Conservation (phyloP, 2,113 vertebrate genomes). For the Onychostruthus taczanowskii region DNA sequence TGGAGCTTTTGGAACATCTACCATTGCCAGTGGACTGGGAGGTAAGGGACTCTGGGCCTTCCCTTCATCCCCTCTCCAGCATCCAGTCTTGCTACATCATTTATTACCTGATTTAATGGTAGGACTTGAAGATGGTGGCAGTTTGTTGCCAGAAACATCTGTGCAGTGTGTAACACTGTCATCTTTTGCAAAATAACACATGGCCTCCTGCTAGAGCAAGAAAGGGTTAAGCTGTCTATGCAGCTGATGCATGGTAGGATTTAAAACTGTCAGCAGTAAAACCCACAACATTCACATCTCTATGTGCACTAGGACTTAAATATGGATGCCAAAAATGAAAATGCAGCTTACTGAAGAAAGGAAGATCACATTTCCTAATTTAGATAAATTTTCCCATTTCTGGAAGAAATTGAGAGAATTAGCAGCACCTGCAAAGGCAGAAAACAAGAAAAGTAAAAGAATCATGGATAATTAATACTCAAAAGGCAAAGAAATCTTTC, state of each 20-base stretch:
- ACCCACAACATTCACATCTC: not conserved
- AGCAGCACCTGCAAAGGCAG: slow-evolving; percentile 39
- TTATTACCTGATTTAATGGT: not conserved
- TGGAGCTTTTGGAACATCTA: not conserved
- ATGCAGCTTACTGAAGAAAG: slow-evolving; percentile 38
- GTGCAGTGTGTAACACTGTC: not conserved
- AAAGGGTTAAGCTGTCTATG: slow-evolving; percentile 30
- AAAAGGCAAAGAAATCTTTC: slow-evolving; percentile 31
- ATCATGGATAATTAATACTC: slow-evolving; percentile 49
- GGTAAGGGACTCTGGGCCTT: not conserved
- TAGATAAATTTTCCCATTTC: slow-evolving; percentile 38
- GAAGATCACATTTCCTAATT: slow-evolving; percentile 30
- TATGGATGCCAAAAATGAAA: slow-evolving; percentile 61
- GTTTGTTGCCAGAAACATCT: not conserved
- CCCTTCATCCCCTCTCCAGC: not conserved
- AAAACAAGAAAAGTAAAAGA: slow-evolving; percentile 38
- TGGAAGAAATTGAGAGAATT: not conserved
- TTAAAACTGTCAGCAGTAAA: slow-evolving; percentile 52
- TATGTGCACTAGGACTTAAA: slow-evolving; percentile 33
- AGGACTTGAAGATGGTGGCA: not conserved
- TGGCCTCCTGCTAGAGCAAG: not conserved
- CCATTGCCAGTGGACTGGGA: not conserved
- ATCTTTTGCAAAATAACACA: not conserved
- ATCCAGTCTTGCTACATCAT: not conserved
- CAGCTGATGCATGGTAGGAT: not conserved